A percentile compares a stretch with the other conserved stretches of the same genome.
Conservation (phyloP, 2,888 invertebrate genomes). For the Trichopoda pennipes region DNA sequence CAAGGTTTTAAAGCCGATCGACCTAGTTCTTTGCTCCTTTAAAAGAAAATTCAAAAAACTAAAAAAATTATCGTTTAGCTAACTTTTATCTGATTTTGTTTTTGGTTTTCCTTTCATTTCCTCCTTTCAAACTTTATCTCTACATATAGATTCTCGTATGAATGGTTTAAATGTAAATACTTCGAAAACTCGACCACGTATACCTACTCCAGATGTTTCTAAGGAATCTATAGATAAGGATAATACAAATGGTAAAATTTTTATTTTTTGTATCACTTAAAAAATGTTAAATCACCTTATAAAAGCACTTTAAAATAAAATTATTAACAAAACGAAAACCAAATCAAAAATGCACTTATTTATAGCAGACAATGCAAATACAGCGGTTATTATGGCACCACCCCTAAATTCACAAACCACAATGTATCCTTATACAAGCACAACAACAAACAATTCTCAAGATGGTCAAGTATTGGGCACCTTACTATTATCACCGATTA, state of each 20-base stretch:
- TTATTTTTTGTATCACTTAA: background rate
- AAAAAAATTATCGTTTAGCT: conserved; percentile 24
- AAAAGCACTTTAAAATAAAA: conserved; percentile 69
- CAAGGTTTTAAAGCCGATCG: too few species aligned
- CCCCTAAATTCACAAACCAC: conserved; percentile 82
- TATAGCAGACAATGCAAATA: conserved; percentile 62
- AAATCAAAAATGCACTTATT: conserved; percentile 73
- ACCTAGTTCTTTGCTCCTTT: too few species aligned
- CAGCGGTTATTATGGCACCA: conserved; percentile 87
- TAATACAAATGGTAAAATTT: conserved; percentile 81
- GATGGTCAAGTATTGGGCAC: conserved; percentile 89
- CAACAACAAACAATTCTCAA: conserved; percentile 76
- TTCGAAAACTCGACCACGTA: conserved; percentile 89
- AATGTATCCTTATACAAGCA: conserved; percentile 80
- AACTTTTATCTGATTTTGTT: conserved; percentile 20
- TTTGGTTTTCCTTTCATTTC: conserved; percentile 49
- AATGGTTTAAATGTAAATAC: conserved; percentile 83
- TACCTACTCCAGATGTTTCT: conserved; percentile 93
- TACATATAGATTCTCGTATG: conserved; percentile 83
- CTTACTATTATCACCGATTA: conserved; percentile 90
- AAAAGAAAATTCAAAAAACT: background rate
- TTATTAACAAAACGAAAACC: background rate
- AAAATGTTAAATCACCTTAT: conserved; percentile 1
- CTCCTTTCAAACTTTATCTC: conserved; percentile 27
- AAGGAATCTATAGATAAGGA: conserved; percentile 89